Conservation (phyloP, 2,797 vertebrate genomes). For the Chelmon rostratus region DNA sequence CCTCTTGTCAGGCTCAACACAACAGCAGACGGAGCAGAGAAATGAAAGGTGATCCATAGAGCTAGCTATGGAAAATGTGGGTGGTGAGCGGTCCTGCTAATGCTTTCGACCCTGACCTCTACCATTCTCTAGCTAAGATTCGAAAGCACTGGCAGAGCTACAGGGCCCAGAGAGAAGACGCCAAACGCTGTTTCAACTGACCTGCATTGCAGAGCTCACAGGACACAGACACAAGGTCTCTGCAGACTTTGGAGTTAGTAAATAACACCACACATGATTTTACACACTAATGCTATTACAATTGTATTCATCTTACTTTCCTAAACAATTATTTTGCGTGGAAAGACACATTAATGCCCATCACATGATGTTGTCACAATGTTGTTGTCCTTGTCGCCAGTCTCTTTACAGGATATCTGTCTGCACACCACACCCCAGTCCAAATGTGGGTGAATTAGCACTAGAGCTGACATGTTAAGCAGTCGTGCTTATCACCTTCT, state of each 20-base stretch:
- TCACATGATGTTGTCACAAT: neutral
- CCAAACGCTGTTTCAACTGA: slow-evolving; percentile 33
- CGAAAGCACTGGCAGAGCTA: slow-evolving; percentile 46
- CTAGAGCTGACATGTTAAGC: slow-evolving; percentile 46
- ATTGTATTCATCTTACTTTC: neutral
- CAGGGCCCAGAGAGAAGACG: slow-evolving; percentile 30
- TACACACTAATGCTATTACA: neutral
- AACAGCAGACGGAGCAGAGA: slow-evolving; percentile 48
- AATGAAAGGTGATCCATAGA: slow-evolving; percentile 78
- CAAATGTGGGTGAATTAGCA: slow-evolving; percentile 57
- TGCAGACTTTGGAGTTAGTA: slow-evolving; percentile 14
- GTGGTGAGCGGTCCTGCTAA: slow-evolving; percentile 67
- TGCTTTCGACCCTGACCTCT: slow-evolving; percentile 80
- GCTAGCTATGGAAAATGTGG: slow-evolving; percentile 74
- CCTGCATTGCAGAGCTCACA: slow-evolving; percentile 39
- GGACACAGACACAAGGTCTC: slow-evolving; percentile 28
- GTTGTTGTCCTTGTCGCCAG: slow-evolving; percentile 17
- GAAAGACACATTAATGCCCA: neutral
- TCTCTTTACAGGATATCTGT: slow-evolving; percentile 32
- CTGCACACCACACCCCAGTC: slow-evolving; percentile 40
- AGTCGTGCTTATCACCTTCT: slow-evolving; percentile 54
- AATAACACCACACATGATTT: neutral
- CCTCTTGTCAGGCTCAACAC: slow-evolving; percentile 26
- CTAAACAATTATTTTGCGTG: neutral
- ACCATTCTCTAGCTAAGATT: slow-evolving; percentile 63